Conservation (phyloP, 1,140 invertebrate genomes). For the Drosophila repletoides region DNA sequence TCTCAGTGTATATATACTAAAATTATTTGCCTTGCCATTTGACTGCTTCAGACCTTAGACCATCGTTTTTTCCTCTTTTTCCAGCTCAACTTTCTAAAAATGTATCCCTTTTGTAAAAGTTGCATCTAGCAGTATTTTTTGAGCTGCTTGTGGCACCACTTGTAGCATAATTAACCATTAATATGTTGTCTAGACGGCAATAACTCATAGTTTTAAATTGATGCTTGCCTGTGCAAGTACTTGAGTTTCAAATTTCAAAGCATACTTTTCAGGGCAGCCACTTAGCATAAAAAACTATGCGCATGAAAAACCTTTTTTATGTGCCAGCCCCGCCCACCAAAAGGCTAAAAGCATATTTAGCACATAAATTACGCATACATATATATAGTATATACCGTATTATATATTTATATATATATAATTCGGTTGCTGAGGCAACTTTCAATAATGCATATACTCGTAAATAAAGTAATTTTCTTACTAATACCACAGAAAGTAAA, state of each 20-base stretch:
- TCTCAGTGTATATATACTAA: slow-evolving; percentile 24
- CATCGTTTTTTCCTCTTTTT: slow-evolving; percentile 31
- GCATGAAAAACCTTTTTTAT: not conserved
- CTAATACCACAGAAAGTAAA: slow-evolving; percentile 42
- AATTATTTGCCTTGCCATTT: slow-evolving; percentile 56
- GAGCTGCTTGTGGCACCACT: not conserved
- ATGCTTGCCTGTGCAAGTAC: not conserved
- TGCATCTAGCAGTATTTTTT: slow-evolving; percentile 18
- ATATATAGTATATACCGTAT: not conserved
- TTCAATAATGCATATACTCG: slow-evolving; percentile 68
- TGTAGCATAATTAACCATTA: slow-evolving; percentile 24
- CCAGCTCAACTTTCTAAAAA: slow-evolving; percentile 7
- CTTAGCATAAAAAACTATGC: slow-evolving; percentile 27
- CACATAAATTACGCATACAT: slow-evolving; percentile 18
- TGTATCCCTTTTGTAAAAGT: slow-evolving; percentile 8
- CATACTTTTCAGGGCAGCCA: slow-evolving; percentile 4
- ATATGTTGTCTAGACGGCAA: slow-evolving; percentile 32
- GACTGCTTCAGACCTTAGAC: slow-evolving; percentile 23
- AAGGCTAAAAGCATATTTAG: slow-evolving; percentile 7
- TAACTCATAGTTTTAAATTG: slow-evolving; percentile 20
- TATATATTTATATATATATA: not conserved
- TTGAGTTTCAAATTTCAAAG: not conserved
- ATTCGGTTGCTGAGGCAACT: slow-evolving; percentile 57
- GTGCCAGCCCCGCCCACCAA: too few species aligned
- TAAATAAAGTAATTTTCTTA: slow-evolving; percentile 72